These are phyloP conservation scores for Rallus crepitans DNA, from an alignment of 2,797 vertebrate species.

Conservation along the genomic window DNA sequence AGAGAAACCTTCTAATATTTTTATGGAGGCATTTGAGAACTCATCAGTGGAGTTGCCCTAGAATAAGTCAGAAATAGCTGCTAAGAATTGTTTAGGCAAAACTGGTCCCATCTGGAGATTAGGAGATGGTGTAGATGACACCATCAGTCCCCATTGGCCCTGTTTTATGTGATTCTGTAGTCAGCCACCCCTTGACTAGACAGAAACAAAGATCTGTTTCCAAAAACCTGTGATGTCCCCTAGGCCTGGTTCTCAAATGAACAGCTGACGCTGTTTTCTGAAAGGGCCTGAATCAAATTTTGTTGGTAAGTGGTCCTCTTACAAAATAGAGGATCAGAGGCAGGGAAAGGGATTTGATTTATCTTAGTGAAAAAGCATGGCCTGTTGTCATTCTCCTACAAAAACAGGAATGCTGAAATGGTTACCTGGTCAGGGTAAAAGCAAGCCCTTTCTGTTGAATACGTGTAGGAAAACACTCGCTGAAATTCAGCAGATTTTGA, in stretches of 20 bases:
- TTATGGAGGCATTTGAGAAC: not conserved
- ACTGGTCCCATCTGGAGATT: not conserved
- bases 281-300: not conserved
- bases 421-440: not conserved
- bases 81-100: not conserved
- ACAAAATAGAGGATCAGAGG: not conserved
- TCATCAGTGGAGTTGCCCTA: not conserved
- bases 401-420: not conserved
- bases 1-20: not conserved
- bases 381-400: not conserved
- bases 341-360: not conserved
- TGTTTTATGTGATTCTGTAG: not conserved
- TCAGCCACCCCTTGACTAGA: not conserved
- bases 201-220: not conserved
- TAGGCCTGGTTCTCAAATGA: not conserved
- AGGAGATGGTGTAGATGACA: not conserved
- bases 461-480: not conserved
- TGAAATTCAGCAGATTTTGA: not conserved
- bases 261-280: not conserved
- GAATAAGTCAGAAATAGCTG: not conserved
- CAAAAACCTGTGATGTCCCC: not conserved
- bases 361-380: not conserved
- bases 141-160: not conserved
- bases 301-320: not conserved
- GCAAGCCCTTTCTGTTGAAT: not conserved